Evolutionary conservation across 2,113 vertebrate genomes (phyloP).

Genomic region (Proterorhinus semilunaris): DNA sequence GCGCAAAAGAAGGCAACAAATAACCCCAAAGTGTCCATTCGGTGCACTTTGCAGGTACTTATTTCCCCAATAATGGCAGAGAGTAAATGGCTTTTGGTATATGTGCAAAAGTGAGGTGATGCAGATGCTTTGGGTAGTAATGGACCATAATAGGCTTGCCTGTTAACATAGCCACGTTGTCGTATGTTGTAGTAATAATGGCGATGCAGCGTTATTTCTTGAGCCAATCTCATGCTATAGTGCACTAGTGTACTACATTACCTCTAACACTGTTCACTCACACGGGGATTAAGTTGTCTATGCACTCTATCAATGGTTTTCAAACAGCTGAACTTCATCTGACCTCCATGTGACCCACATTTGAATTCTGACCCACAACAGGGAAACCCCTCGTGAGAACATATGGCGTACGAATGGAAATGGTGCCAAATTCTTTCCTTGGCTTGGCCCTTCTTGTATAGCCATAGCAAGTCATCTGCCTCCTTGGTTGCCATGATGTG

Average conservation of each 20-base stretch:
- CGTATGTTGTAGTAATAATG: neutral
- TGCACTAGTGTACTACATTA: too few species aligned
- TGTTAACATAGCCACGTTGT: neutral
- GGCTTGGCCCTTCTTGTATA: neutral
- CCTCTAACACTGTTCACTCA: too few species aligned
- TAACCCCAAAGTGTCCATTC: neutral
- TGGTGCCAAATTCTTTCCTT: neutral
- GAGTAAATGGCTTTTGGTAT: neutral
- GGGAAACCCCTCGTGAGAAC: neutral
- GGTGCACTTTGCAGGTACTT: slow-evolving; percentile 4
- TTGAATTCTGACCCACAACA: neutral
- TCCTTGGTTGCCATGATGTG: neutral
- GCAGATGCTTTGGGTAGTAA: neutral
- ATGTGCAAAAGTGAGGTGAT: neutral
- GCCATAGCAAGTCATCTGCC: neutral
- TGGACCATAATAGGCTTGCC: neutral
- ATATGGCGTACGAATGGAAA: neutral
- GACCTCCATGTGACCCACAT: slow-evolving; percentile 1
- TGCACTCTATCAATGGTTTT: neutral
- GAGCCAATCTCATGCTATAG: too few species aligned
- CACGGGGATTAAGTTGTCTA: neutral
- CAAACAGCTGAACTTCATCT: neutral
- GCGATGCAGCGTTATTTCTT: too few species aligned
- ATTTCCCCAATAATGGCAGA: neutral
- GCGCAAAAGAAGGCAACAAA: neutral